Base-by-base conservation (phyloP, 2,888 invertebrate genomes). In the Cosmia trapezina region DNA sequence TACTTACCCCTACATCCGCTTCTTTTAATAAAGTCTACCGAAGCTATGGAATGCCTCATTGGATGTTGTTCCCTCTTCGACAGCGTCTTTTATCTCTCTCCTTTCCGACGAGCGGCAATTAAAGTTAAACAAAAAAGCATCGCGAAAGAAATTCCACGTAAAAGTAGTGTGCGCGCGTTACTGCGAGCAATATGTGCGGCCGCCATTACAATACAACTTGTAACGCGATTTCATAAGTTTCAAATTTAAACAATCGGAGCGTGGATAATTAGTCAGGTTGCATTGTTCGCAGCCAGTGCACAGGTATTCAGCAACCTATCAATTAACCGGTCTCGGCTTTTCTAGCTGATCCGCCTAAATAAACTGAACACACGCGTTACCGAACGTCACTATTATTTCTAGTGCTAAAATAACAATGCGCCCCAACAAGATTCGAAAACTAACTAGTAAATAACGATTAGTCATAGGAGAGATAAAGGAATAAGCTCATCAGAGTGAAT, bases 1-100 rank as follows among this genome's bases (percentile, higher is more conserved):
- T 96, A 96, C 96, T 92, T 95, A 94, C 94, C 96, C 95, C 93
- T 89, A 91, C 96, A 96, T 96, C 96, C 96, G 96, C 93, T 96
- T 94, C 96, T 96, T 96, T 95, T 95, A 96, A 95, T 96, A 95
- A 94, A 92, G 90, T 93, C 92, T 90, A 91, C 94, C 92, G 93
- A 92, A 92, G 93, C 93, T 89, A 90, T 89, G 95, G 95, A 95
- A 95, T 95, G 94, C 92, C 88, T 91, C 92, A 87, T 89, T 91
- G 92, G 92, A 90, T 90, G 91, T 89, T 90, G 92, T 91, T 92
- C 92, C 91, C 92, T 91, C 92, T 90, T 90, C 89, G 89, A 91
- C 90, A 87, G 87, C 89, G 92, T 91, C 93, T 93, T 94, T 94
- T 94, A 94, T 95, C 93, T 93, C 90, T 89, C 90, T 93, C 90